These are phyloP conservation scores for Sus scrofa DNA, from an alignment of 2,113 vertebrate species.

Conservation along the genomic window T2T-Sscrofa CM000812.6:139154001-139154500, in stretches of 20 bases:
- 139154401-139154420: not conserved
- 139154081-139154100: conserved; percentile 27
- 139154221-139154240: not conserved
- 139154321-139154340: not conserved
- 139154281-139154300: not conserved
- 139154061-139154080: too few species aligned
- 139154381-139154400: not conserved
- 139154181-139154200: not conserved
- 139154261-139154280: not conserved
- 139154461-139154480: not conserved
- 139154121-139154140: not conserved
- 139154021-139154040: too few species aligned
- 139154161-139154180: not conserved
- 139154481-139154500: conserved; percentile 3
- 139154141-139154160: not conserved
- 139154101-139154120: not conserved
- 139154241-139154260: not conserved
- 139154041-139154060: too few species aligned
- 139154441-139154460: not conserved
- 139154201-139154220: not conserved
- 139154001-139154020: too few species aligned
- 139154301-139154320: not conserved
- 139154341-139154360: not conserved
- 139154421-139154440: not conserved
- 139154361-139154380: not conserved